Evolutionary conservation across 2,797 vertebrate genomes (phyloP), one percentile per base, ranked within the genome.

Genomic region (Molossus molossus): DNA sequence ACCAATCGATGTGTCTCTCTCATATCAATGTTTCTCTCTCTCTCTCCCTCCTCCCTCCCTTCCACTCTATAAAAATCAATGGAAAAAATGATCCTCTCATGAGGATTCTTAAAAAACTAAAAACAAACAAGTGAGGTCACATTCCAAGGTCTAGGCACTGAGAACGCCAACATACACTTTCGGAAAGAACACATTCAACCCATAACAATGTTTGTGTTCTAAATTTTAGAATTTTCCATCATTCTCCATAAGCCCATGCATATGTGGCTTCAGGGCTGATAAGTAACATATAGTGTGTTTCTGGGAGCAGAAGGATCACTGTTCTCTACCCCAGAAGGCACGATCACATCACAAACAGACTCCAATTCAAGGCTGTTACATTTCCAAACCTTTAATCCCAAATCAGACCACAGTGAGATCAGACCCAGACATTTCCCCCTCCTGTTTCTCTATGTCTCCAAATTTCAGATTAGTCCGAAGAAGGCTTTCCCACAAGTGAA

Each of bases 381-480:
- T 87, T 93, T 73, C 81, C 94, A 94, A 82, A 65, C 37, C 29
- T 97, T 97, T 97, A 97, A 95, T 97, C 80, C 64, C 67, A 85
- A 48, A 27, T 53, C 69, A 48, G 83, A 72, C 73, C 79, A 25
- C 62, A 69, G 73, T 6, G 9, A 62, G 86, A 72, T 69, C 81
- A 60, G 40, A 67, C 60, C 62, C 69, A 53, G 67, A 72, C 55
- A 48, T 58, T 0, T 27, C 55, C 18, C 50, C 29, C 1, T 0
- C 57, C 2, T 27, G 1, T 9, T 25, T 4, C 84, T 50, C 70
- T 0, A 1, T 4, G 29, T 55, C 53, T 89, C 70, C 4, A 10
- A 60, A 75, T 15, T 55, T 33, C 85, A 65, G 17, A 27, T 40
- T 27, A 13, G 3, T 11, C 2, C 0, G 7, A 50, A 64, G 53